Evolutionary conservation across 2,113 vertebrate genomes (phyloP).

Genomic region (Quiscalus mexicanus): DNA sequence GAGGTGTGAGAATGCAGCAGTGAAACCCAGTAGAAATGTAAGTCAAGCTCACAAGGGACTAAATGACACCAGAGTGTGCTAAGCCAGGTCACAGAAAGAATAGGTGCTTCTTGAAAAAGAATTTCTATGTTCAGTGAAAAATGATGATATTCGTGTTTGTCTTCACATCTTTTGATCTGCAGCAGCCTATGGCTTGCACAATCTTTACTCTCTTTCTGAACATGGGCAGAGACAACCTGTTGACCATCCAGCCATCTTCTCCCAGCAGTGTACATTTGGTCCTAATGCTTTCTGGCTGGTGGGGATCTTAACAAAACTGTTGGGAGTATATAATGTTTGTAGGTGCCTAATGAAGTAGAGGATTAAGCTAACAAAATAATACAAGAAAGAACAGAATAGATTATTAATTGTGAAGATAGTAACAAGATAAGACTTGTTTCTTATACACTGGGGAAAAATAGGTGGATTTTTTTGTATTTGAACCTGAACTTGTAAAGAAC

Average conservation of each 20-base stretch:
- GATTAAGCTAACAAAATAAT: not conserved
- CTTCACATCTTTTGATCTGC: not conserved
- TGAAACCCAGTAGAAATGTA: not conserved
- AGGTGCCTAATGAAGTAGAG: not conserved
- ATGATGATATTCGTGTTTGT: not conserved
- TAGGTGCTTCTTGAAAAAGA: not conserved
- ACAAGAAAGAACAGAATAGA: not conserved
- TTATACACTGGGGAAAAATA: not conserved
- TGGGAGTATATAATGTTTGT: not conserved
- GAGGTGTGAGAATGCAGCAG: not conserved
- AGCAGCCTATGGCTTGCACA: not conserved
- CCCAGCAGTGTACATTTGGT: not conserved
- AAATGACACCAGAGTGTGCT: not conserved
- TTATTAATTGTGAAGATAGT: not conserved
- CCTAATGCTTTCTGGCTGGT: not conserved
- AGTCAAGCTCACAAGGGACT: not conserved
- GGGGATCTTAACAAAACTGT: not conserved
- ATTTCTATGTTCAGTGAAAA: not conserved
- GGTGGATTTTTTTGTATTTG: not conserved
- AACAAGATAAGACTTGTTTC: not conserved
- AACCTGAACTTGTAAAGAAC: not conserved
- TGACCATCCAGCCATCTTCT: not conserved
- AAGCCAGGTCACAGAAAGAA: not conserved
- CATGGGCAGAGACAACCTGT: not conserved
- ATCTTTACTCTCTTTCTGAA: not conserved